These are phyloP conservation scores for Chaetoderma sp. DNA, from an alignment of 2,888 invertebrate genomes.

Conservation along the genomic window DNA sequence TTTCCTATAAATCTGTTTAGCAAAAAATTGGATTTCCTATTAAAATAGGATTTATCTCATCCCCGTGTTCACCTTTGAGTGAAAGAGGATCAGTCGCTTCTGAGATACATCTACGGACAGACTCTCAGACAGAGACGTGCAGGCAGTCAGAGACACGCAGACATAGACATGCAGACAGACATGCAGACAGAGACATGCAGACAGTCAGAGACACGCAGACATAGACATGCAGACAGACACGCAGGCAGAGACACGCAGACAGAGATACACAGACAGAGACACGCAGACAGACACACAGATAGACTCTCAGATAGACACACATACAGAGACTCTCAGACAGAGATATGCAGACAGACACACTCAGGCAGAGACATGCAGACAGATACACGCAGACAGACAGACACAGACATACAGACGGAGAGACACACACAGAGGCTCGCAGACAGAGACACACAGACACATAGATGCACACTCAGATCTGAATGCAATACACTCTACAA, in stretches of 20 bases:
- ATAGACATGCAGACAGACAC: constrained; percentile 18
- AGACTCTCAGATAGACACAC: neutral
- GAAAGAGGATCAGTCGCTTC: constrained; percentile 1
- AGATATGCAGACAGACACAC: constrained; percentile 4
- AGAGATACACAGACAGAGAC: too few relatives aligned
- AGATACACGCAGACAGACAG: constrained; percentile 2
- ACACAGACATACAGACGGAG: neutral
- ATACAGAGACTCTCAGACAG: neutral
- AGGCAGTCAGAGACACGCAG: constrained; percentile 8
- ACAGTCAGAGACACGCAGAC: constrained; percentile 9
- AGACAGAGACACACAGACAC: neutral
- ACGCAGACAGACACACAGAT: neutral
- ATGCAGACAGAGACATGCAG: constrained; percentile 2
- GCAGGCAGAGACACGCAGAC: constrained; percentile 12
- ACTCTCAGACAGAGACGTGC: neutral
- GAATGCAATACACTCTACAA: too few relatives aligned
- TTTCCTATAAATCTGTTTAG: too few relatives aligned
- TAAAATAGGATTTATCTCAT: too few relatives aligned
- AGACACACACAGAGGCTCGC: constrained; percentile 2
- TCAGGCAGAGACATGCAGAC: neutral
- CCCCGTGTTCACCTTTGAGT: too few relatives aligned
- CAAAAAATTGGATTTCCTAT: too few relatives aligned
- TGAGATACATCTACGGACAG: neutral
- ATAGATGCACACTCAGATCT: too few relatives aligned
- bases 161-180: constrained; percentile 9